phyloP scores from a whole-genome alignment of 2,113 vertebrate genomes.

The Tympanuchus pallidicinctus region DNA sequence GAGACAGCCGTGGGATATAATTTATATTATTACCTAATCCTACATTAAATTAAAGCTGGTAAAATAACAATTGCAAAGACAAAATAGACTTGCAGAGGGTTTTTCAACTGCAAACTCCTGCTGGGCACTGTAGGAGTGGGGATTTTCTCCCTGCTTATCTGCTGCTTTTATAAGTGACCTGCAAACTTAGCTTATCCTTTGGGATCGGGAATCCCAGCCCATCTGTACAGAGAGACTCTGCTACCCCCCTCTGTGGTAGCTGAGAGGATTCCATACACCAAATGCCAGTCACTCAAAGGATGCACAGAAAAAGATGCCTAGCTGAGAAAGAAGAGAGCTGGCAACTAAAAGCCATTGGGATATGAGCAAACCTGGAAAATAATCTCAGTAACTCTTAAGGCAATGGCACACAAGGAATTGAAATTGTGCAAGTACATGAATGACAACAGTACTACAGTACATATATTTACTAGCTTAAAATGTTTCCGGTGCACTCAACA shows the following conservation, averaged over 20 bases:
- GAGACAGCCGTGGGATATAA: not conserved
- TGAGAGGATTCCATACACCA: not conserved
- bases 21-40: conserved; percentile 43
- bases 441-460: not conserved
- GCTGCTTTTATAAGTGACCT: not conserved
- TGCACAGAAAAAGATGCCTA: not conserved
- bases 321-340: not conserved
- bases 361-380: not conserved
- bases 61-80: conserved; percentile 15
- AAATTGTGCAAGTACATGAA: not conserved
- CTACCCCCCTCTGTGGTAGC: conserved; percentile 25
- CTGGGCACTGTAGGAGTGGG: not conserved
- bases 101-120: not conserved
- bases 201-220: not conserved
- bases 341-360: not conserved
- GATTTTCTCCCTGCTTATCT: not conserved
- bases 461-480: not conserved
- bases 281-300: not conserved
- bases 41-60: not conserved
- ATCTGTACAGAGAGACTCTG: conserved; percentile 14
- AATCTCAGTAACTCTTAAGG: not conserved
- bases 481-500: not conserved
- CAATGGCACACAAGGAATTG: not conserved
- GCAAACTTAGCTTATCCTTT: not conserved
- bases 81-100: not conserved